Evolutionary conservation across 2,888 invertebrate species (phyloP), one percentile per base, ranked within the genome.

Genomic region (Uropetala carovei): DNA sequence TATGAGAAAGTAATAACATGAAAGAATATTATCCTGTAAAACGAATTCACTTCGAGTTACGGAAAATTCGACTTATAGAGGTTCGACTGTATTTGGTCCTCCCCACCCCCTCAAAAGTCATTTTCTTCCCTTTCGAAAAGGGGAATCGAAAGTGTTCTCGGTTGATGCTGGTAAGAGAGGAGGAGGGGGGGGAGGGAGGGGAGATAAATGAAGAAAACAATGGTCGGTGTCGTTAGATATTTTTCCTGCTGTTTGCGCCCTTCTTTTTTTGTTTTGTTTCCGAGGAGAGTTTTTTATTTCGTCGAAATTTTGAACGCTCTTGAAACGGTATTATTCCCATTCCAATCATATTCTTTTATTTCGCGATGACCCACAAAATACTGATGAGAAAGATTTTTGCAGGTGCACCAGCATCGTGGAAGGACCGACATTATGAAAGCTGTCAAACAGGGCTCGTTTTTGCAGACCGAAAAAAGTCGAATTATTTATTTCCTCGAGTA

Each of bases 81-180:
- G n/a, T n/a, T n/a, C n/a, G n/a, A n/a, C n/a, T 75, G 75, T 68
- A 75, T 75, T 75, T n/a, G 75, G 22, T 75, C 75, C 22, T 27
- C 11, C n/a, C n/a, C n/a, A n/a, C n/a, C n/a, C n/a, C n/a, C n/a
- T n/a, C n/a, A n/a, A n/a, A n/a, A n/a, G n/a, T n/a, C n/a, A n/a
- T 75, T 75, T 75, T 18, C 10, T 75, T 16, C 75, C 75, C n/a
- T n/a, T n/a, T n/a, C n/a, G n/a, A 5, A 43, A 75, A 75, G 13
- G 75, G 75, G 75, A 75, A 27, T 75, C 27, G 75, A 18, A 22
- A 10, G 11, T 18, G 64, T 64, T 64, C 3, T n/a, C 64, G 18
- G 18, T 64, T 9, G 22, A n/a, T n/a, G n/a, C n/a, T n/a, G n/a
- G n/a, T n/a, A n/a, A n/a, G n/a, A n/a, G n/a, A n/a, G n/a, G n/a